Percentiles rank a stretch among this genome's conserved stretches.
Conservation (phyloP, 2,113 vertebrate genomes). For the Antigone vipio region DNA sequence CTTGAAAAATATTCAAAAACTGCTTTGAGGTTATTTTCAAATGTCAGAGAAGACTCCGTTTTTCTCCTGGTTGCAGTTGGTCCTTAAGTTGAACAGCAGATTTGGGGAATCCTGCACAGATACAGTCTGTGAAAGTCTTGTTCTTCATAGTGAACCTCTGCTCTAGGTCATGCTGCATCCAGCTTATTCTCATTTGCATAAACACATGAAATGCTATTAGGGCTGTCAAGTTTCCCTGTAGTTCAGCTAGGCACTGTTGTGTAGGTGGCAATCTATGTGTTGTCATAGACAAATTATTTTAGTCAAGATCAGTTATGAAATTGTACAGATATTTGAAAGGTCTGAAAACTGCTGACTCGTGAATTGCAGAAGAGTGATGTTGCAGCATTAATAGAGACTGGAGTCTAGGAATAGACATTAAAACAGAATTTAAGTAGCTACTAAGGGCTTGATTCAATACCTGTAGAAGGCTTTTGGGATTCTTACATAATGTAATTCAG, state of each 20-base stretch:
- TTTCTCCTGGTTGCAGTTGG: not conserved
- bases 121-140: not conserved
- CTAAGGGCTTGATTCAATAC: not conserved
- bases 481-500: not conserved
- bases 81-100: not conserved
- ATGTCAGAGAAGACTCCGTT: not conserved
- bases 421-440: not conserved
- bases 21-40: not conserved
- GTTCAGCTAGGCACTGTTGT: not conserved
- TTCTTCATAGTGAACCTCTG: not conserved
- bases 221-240: not conserved
- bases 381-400: not conserved
- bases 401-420: not conserved
- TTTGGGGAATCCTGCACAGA: not conserved
- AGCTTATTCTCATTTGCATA: not conserved
- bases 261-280: not conserved
- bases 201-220: not conserved
- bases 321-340: not conserved
- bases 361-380: not conserved
- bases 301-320: not conserved
- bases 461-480: not conserved
- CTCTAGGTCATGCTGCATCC: not conserved
- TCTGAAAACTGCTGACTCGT: not conserved
- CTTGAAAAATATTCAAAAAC: not conserved
- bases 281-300: not conserved